A percentile compares a stretch with the other conserved stretches of the same genome.
Evolutionary conservation across 2,113 vertebrate genomes (phyloP).

Genomic region (Perca schrenkii): DNA sequence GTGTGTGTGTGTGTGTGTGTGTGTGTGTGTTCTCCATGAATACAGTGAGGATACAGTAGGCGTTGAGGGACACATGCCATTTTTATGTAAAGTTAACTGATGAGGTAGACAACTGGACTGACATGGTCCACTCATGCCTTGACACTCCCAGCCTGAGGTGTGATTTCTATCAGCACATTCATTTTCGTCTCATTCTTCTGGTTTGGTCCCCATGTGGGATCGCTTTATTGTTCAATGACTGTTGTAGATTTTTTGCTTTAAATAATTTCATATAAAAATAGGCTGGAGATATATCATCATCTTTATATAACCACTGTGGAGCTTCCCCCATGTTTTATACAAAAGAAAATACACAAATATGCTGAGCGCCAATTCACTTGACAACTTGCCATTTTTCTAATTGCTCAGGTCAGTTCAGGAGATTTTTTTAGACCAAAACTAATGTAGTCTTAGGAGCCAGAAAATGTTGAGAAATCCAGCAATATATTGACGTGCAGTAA

Average conservation of each 20-base stretch:
- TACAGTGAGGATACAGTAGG: slow-evolving; percentile 38
- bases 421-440: slow-evolving; percentile 4
- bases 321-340: not conserved
- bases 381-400: slow-evolving; percentile 35
- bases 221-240: slow-evolving; percentile 1
- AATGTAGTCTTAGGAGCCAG: not conserved
- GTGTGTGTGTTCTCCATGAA: slow-evolving; percentile 66
- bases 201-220: not conserved
- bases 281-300: not conserved
- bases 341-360: not conserved
- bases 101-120: slow-evolving; percentile 54
- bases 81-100: slow-evolving; percentile 71
- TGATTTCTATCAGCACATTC: slow-evolving; percentile 54
- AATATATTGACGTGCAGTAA: slow-evolving; percentile 16
- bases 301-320: slow-evolving; percentile 1
- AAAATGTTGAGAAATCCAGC: slow-evolving; percentile 22
- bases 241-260: slow-evolving; percentile 36
- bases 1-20: slow-evolving; percentile 20
- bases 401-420: slow-evolving; percentile 29
- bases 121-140: slow-evolving; percentile 46
- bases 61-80: slow-evolving; percentile 46
- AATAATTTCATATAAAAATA: slow-evolving; percentile 47
- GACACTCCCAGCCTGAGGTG: slow-evolving; percentile 37
- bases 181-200: slow-evolving; percentile 43
- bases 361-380: slow-evolving; percentile 17